Evolutionary conservation across 2,888 invertebrate species (phyloP), one percentile per base, ranked within the genome.

Genomic region (Melanophora roralis): DNA sequence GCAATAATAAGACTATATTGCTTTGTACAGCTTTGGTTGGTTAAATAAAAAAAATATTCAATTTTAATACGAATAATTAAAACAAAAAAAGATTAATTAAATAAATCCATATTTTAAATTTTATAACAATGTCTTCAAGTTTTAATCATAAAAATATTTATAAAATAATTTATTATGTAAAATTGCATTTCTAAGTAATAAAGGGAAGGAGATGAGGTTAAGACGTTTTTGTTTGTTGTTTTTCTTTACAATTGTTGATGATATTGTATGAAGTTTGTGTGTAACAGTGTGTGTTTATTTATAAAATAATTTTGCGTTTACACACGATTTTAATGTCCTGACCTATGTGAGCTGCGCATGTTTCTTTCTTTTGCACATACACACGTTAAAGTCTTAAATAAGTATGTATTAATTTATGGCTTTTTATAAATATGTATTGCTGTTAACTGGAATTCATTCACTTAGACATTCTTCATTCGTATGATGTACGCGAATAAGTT

Each of bases 391-490:
- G 69, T 76, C 75, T 71, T 69, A 55, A 72, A 72, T 53, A 69
- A 73, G 72, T 68, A 72, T 77, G 72, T 68, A 72, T 77, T 77
- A 77, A 77, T 71, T 71, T 71, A 77, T 71, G 71, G 64, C 71
- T 64, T 71, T 71, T 71, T n/a, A n/a, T n/a, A n/a, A 69, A 71
- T 77, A 64, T 47, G 47, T 76, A 64, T 38, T 40, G 27, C 49
- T 57, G 36, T 59, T 69, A 36, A 59, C 27, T 59, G 55, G 47
- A 62, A 64, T 80, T 76, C 57, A 76, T 72, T 72, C 68, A 78
- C 72, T 51, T 40, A 12, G 38, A 49, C 64, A 59, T 74, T 74
- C 51, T 74, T 74, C 74, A 67, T 67, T 74, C 59, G 59, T 40
- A 72, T 72, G 62, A 53, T 47, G 73, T 57, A 49, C 57, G 65